Evolutionary conservation across 1,140 invertebrate species (phyloP).

Genomic region (Trissolcus basalis): DNA sequence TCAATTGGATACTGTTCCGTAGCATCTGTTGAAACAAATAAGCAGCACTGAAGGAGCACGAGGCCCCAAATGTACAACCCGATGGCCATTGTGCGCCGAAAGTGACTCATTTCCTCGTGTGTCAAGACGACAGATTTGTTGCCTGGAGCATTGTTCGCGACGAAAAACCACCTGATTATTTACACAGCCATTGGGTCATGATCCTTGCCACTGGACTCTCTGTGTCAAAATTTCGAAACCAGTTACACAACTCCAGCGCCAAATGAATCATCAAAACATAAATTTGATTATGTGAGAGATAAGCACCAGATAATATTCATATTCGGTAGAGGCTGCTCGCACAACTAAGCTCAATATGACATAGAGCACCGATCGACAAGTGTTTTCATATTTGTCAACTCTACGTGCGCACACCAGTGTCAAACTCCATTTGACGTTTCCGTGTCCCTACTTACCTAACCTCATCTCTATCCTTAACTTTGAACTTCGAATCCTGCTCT

Average conservation of each 20-base stretch:
- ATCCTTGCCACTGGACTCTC: background rate
- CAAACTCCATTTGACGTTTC: background rate
- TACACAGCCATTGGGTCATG: conserved; percentile 18
- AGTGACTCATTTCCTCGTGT: conserved; percentile 57
- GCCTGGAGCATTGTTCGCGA: conserved; percentile 55
- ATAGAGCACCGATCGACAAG: background rate
- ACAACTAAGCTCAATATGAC: background rate
- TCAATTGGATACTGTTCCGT: conserved; percentile 71
- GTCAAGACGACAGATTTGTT: conserved; percentile 67
- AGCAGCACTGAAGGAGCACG: conserved; percentile 62
- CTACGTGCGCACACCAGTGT: background rate
- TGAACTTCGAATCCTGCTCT: background rate
- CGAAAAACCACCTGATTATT: conserved; percentile 16
- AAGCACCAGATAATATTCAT: conserved; percentile 28
- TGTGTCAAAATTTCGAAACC: conserved; percentile 22
- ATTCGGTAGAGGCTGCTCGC: background rate
- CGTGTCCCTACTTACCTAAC: background rate
- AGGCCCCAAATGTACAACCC: conserved; percentile 62
- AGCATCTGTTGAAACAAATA: conserved; percentile 51
- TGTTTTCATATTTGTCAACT: conserved; percentile 14
- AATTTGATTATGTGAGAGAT: conserved; percentile 34
- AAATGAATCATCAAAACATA: conserved; percentile 10
- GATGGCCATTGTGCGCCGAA: conserved; percentile 65
- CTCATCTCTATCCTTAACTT: background rate
- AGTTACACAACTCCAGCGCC: conserved; percentile 27